Evolutionary conservation across 2,888 invertebrate genomes (phyloP), one percentile per base, ranked within the genome.

Genomic region (Tachina grossa): DNA sequence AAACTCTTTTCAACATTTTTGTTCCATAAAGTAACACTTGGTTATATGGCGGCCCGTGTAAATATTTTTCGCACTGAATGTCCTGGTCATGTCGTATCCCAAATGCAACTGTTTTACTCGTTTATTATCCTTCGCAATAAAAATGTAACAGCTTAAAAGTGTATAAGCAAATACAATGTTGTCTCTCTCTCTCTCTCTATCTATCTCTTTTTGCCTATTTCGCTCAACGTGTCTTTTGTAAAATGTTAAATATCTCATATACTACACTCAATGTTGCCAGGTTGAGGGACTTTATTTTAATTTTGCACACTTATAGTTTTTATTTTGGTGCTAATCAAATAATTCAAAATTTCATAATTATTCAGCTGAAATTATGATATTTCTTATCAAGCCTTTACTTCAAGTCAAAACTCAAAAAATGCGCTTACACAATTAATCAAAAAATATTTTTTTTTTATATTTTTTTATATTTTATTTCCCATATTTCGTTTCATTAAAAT

Each of bases 41-140:
- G 45, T 16, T 19, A 19, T 16, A 65, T 22, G 11, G 53, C 9
- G 39, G 57, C 14, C 43, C 69, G 51, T 31, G 53, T 63, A 63
- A 10, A 79, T 69, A 79, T 72, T 53, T 41, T 63, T 77, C 72
- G 72, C 41, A 45, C 22, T 51, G 2, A 53, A 80, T 83, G 79
- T 83, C 85, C 83, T 85, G 75, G 45, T 68, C 66, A 63, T 72
- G 61, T 39, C 85, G 59, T 76, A 80, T 80, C 76, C 71, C 47
- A 80, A 85, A 83, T 83, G 71, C 41, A 79, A 85, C 85, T 85
- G 81, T 81, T 83, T 79, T 80, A 53, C 71, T 79, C 83, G n/a
- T 47, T 5, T 55, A 57, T 43, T 72, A 83, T 83, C 85, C 83
- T 79, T 83, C 53, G 49, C 76, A 66, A 76, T 83, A 72, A 83